Conservation (phyloP, 1,140 invertebrate species). For the Elymnias hypermnestra region DNA sequence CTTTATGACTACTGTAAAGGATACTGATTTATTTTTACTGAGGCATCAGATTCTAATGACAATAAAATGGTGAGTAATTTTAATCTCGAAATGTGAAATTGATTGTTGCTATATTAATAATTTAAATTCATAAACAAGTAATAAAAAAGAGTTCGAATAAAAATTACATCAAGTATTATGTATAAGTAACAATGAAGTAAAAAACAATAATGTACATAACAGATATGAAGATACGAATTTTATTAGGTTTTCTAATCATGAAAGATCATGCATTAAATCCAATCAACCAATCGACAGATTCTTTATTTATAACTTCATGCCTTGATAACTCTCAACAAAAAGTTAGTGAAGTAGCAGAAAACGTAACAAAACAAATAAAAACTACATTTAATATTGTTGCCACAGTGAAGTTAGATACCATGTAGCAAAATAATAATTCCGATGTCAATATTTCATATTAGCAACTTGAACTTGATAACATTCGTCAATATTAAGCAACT, state of each 20-base stretch:
- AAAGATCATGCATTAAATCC: constrained; percentile 12
- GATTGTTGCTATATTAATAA: no score
- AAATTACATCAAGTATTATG: no score
- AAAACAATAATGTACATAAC: background rate
- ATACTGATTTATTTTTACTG: no score
- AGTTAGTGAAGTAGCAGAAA: constrained; percentile 11
- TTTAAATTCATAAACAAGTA: no score
- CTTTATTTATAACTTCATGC: constrained; percentile 4
- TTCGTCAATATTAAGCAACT: background rate
- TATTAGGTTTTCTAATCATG: background rate
- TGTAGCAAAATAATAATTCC: constrained; percentile 7
- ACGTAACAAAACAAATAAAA: constrained; percentile 23
- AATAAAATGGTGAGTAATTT: no score
- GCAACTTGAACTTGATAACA: constrained; percentile 2
- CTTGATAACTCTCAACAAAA: constrained; percentile 20
- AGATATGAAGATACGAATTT: background rate
- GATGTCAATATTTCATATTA: constrained; percentile 9
- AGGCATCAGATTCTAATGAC: no score
- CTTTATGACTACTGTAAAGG: no score
- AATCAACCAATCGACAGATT: constrained; percentile 6
- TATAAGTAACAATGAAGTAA: no score
- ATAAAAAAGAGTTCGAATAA: no score
- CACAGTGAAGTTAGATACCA: constrained; percentile 23
- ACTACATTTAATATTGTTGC: constrained; percentile 16
- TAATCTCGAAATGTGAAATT: no score